Evolutionary conservation across 2,797 vertebrate genomes (phyloP), one percentile per base, ranked within the genome.

Genomic region (Anas acuta): DNA sequence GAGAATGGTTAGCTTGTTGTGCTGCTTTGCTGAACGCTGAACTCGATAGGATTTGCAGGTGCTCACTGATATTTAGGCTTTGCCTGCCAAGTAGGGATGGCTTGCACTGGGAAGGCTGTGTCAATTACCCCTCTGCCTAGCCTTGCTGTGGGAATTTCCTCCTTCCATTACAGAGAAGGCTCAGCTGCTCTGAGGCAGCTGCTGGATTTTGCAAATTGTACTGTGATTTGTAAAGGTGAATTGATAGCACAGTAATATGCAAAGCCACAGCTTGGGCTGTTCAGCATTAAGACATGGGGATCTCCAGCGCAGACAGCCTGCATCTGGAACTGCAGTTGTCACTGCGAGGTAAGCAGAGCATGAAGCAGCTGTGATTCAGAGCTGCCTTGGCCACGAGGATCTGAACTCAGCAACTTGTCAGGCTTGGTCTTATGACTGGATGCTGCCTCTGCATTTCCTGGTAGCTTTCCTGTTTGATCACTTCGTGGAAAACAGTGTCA

Each of bases 401-500:
- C 74, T 21, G 41, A 51, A 51, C 4, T n/a, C 35, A 9, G 51
- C 15, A 23, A 17, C 14, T 90, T 35, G 35, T 35, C 35, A 35
- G 35, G 35, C 35, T 35, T 67, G 39, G n/a, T 79, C 23, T 45
- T 26, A 45, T 87, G 60, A 43, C 53, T 82, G 84, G 33, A 79
- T 83, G 84, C 73, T 76, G 84, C n/a, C 47, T 87, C 53, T 85
- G 47, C 5, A 4, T 74, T 94, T 94, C 90, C 76, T 53, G 26
- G 72, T 37, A 49, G n/a, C 79, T 87, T 87, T 89, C 45, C 66
- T 72, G 35, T 87, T 89, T 57, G 49, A 76, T 84, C 56, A 23
- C 69, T 94, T 94, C 83, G 79, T 83, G 87, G 87, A 94, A 95
- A 92, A 67, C 3, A 26, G 21, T 30, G 67, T 64, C 39, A 30